A percentile compares a stretch with the other conserved stretches of the same genome.
Evolutionary conservation across 1,140 invertebrate species (phyloP).

Genomic region (Drosophila pachea): DNA sequence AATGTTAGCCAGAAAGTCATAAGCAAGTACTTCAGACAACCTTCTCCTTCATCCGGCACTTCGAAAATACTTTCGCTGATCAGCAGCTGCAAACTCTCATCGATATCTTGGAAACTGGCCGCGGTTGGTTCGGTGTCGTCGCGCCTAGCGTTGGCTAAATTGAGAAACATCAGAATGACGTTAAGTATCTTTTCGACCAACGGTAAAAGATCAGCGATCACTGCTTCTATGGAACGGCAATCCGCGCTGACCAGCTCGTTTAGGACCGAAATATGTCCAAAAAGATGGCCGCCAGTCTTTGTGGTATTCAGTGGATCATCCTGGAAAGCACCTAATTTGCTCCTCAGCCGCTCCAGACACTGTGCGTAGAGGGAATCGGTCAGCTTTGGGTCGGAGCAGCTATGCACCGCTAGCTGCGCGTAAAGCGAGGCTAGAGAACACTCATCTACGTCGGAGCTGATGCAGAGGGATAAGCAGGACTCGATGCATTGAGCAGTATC

Average conservation of each 20-base stretch:
- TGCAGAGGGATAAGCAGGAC: constrained; percentile 37
- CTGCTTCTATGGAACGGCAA: background rate
- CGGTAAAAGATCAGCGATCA: constrained; percentile 31
- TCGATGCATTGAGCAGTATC: constrained; percentile 27
- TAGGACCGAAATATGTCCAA: constrained; percentile 55
- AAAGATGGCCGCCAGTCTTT: constrained; percentile 53
- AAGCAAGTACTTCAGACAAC: constrained; percentile 83
- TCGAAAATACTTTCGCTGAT: constrained; percentile 76
- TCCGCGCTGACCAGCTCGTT: constrained; percentile 43
- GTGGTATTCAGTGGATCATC: constrained; percentile 50
- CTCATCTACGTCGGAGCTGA: constrained; percentile 57
- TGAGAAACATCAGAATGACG: constrained; percentile 57
- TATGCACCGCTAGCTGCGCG: constrained; percentile 49
- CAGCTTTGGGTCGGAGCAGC: constrained; percentile 1
- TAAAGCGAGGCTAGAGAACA: constrained; percentile 54
- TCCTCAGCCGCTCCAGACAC: constrained; percentile 19
- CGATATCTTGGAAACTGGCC: constrained; percentile 82
- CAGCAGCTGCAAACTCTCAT: constrained; percentile 80
- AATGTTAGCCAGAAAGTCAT: constrained; percentile 89
- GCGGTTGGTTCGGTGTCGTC: constrained; percentile 48
- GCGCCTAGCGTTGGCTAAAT: constrained; percentile 46
- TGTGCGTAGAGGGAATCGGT: constrained; percentile 17
- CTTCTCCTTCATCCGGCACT: constrained; percentile 54
- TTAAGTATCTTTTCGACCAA: constrained; percentile 48
- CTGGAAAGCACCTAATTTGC: constrained; percentile 26